A percentile compares a stretch with the other conserved stretches of the same genome.
Evolutionary conservation across 2,113 vertebrate genomes (phyloP).

Genomic region (Pampusana beccarii): DNA sequence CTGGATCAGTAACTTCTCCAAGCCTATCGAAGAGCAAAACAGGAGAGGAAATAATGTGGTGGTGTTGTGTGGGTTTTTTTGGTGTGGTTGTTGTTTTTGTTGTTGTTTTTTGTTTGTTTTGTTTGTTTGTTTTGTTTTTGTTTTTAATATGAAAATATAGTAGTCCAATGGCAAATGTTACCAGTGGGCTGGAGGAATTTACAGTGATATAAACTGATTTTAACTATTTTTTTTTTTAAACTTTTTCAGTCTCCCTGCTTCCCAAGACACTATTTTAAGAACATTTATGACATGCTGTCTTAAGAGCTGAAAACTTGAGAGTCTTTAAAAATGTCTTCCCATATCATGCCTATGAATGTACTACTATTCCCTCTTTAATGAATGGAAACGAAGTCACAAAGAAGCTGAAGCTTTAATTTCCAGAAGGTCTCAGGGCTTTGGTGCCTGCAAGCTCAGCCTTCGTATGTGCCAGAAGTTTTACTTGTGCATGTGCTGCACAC

Average conservation of each 20-base stretch:
- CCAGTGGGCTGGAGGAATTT: rapidly evolving
- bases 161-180: not conserved
- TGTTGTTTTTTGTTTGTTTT: not conserved
- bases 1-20: not conserved
- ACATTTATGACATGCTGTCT: rapidly evolving
- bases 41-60: not conserved
- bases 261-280: not conserved
- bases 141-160: not conserved
- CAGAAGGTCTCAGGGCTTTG: not conserved
- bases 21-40: not conserved
- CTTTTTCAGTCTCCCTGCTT: not conserved
- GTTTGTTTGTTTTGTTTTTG: not conserved
- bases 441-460: not conserved
- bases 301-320: not conserved
- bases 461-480: not conserved
- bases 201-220: not conserved
- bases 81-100: too few species aligned
- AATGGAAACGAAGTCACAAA: not conserved
- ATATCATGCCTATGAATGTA: not conserved
- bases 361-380: not conserved
- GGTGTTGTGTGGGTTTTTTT: too few species aligned
- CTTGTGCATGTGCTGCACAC: not conserved
- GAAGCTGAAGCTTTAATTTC: not conserved
- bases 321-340: not conserved
- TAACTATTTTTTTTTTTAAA: not conserved